phyloP scores from a whole-genome alignment of 2,797 vertebrate species.

The Harpagifer antarcticus region DNA sequence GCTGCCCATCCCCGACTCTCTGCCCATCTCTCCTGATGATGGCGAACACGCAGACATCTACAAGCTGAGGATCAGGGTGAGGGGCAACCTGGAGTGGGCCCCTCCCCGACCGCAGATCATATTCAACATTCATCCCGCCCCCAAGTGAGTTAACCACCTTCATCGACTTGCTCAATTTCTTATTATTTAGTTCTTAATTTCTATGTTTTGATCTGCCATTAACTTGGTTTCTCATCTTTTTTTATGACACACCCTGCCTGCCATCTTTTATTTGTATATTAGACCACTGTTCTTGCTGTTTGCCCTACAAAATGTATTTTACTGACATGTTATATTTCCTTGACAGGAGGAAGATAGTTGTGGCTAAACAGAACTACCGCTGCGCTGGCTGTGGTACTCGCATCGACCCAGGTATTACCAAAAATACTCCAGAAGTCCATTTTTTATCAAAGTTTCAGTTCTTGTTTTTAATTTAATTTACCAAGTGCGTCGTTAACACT shows the following conservation, averaged over 20 bases:
- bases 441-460: not conserved
- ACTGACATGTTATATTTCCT: constrained; percentile 2
- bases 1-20: constrained; percentile 95
- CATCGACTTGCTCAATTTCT: not conserved
- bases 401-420: constrained; percentile 90
- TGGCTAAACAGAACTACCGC: constrained; percentile 96
- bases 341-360: constrained; percentile 92
- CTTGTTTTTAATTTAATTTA: not conserved
- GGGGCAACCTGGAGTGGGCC: constrained; percentile 98
- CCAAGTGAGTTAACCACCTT: constrained; percentile 86
- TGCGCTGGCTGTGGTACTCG: constrained; percentile 97
- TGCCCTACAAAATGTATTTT: not conserved
- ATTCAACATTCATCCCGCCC: constrained; percentile 94
- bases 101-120: constrained; percentile 97
- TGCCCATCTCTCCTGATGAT: constrained; percentile 96
- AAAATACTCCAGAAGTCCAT: not conserved
- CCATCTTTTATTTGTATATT: not conserved
- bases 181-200: not conserved
- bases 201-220: not conserved
- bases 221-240: not conserved
- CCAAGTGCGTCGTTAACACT: not conserved
- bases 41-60: constrained; percentile 97
- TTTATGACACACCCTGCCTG: not conserved
- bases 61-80: constrained; percentile 95
- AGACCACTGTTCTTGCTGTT: accelerated